A percentile compares a stretch with the other conserved stretches of the same genome.
Conservation (phyloP, 2,113 vertebrate species). For the Hyaena hyaena region DNA sequence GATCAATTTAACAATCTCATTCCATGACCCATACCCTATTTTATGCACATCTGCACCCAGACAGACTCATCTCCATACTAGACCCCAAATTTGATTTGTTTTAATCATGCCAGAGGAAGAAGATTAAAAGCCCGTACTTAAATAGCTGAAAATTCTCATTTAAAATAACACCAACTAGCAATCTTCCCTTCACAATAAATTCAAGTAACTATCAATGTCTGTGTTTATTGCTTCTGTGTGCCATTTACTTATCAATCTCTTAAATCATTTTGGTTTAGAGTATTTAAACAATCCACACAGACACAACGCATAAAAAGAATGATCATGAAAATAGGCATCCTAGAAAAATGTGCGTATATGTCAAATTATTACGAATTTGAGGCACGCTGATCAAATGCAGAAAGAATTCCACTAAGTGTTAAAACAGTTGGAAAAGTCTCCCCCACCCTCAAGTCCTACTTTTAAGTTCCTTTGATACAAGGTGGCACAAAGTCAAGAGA, state of each 20-base stretch:
- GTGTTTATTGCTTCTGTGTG: slow-evolving; percentile 26
- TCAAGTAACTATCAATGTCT: slow-evolving; percentile 16
- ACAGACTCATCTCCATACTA: background rate
- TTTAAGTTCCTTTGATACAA: slow-evolving; percentile 94
- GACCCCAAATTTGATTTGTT: slow-evolving; percentile 55
- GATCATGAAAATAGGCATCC: slow-evolving; percentile 57
- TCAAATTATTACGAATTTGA: slow-evolving; percentile 85
- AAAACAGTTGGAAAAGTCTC: slow-evolving; percentile 87
- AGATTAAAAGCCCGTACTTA: slow-evolving; percentile 57
- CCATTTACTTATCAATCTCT: slow-evolving; percentile 50
- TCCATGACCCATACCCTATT: background rate
- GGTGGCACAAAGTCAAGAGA: slow-evolving; percentile 92
- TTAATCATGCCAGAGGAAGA: slow-evolving; percentile 56
- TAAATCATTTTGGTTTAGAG: background rate
- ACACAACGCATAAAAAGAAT: slow-evolving; percentile 41
- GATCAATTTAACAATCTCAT: slow-evolving; percentile 49
- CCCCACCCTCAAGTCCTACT: slow-evolving; percentile 87
- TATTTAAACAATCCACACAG: slow-evolving; percentile 19
- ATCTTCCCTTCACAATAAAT: background rate
- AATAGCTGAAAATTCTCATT: slow-evolving; percentile 45
- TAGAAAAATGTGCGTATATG: slow-evolving; percentile 79
- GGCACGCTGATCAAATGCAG: slow-evolving; percentile 84
- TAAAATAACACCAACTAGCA: slow-evolving; percentile 28
- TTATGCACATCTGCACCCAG: slow-evolving; percentile 40
- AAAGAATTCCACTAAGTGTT: slow-evolving; percentile 87